Base-by-base conservation (phyloP, 2,797 vertebrate genomes). In the Typhlichthys eigenmanni region DNA sequence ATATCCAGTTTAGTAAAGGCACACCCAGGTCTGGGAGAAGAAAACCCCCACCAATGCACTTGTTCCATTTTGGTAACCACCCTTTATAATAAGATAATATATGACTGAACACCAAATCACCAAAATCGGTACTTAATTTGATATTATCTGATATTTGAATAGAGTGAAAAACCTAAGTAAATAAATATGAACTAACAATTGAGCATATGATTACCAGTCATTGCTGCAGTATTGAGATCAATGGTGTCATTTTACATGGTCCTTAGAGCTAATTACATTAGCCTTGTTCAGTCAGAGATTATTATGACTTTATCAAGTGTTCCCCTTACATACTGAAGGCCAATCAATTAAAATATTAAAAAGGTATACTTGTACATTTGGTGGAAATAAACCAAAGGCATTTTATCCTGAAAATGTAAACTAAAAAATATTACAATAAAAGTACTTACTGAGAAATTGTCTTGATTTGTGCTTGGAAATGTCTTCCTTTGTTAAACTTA, bases 21-120 rank as follows among this genome's bases (percentile, higher is more conserved):
- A 94, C 93, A 91, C 92, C 93, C 93, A 88, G 73, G 79, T 79
- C 83, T 84, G 82, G 75, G 69, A 79, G 70, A 63, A 72, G 66
- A 78, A 82, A 85, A 75, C 29, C 77, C 53, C 66, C 81, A 70
- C 74, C 72, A 67, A 54, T 87, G 75, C 89, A 92, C 88, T 93
- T 92, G 88, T 89, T 83, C 79, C 83, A 47, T 69, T 72, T 71
- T 64, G 34, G 56, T 64, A 81, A 74, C 80, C 79, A 68, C 67
- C 61, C 48, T 58, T 73, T 19, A 64, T 75, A 71, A 68, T 14
- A 55, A 12, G 12, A 47, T 50, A 2, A 5, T 4, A 68, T 6
- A 3, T 67, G 55, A 81, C 47, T 64, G 16, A 75, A 66, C 49
- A n/a, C 54, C 19, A 46, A 34, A 19, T 32, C 24, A 16, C 16